phyloP scores from a whole-genome alignment of 2,797 vertebrate species.

The Falco rusticolus region DNA sequence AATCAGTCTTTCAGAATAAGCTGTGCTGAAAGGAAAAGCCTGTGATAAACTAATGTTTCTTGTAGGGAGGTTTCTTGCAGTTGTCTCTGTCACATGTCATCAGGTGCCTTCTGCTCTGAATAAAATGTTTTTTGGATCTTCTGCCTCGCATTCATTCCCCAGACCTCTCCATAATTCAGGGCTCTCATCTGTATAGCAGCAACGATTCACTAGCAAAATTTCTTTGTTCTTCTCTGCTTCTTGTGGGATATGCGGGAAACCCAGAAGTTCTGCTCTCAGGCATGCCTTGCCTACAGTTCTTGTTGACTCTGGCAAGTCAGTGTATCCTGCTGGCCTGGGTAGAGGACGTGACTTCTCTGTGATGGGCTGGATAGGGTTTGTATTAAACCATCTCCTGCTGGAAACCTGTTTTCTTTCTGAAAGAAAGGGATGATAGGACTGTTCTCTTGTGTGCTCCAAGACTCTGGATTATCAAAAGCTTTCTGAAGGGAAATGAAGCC shows the following conservation, averaged over 20 bases:
- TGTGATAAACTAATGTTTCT: not conserved
- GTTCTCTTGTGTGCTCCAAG: not conserved
- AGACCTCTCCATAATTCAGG: not conserved
- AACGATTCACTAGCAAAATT: not conserved
- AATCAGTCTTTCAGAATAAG: not conserved
- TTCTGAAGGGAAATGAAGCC: not conserved
- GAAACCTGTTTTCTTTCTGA: slow-evolving; percentile 5
- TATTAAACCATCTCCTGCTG: not conserved
- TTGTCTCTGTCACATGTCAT: not conserved
- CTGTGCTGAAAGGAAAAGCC: not conserved
- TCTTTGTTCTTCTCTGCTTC: not conserved
- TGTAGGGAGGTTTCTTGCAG: not conserved
- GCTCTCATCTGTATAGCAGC: not conserved
- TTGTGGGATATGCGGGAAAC: not conserved
- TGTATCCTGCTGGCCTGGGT: not conserved
- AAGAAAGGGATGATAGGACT: not conserved
- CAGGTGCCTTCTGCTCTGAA: not conserved
- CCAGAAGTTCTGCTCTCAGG: not conserved
- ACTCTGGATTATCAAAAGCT: not conserved
- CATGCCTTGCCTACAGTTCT: not conserved
- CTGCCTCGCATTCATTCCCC: not conserved
- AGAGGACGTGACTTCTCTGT: not conserved
- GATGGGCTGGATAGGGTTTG: not conserved
- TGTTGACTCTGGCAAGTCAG: not conserved
- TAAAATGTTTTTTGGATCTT: not conserved